Evolutionary conservation across 2,113 vertebrate species (phyloP).

Genomic region (Aspidoscelis tigris): DNA sequence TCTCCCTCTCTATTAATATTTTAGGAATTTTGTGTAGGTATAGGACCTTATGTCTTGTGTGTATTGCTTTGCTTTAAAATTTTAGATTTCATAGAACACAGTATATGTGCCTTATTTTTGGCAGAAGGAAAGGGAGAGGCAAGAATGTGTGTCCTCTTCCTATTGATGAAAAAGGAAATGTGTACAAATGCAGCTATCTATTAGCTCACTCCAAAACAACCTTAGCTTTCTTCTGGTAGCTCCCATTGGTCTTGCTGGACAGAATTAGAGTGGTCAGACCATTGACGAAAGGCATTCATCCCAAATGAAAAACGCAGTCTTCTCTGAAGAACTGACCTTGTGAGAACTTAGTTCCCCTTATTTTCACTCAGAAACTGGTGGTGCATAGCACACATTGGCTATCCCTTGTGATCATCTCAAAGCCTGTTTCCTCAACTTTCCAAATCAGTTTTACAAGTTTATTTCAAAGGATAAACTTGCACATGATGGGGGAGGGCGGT

Average conservation of each 20-base stretch:
- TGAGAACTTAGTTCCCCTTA: neutral
- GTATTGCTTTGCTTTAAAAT: too few relatives aligned
- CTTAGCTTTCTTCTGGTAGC: constrained; percentile 6
- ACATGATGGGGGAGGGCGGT: too few relatives aligned
- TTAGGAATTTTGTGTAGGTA: too few relatives aligned
- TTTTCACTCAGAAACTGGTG: neutral
- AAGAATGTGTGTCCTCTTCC: constrained; percentile 3
- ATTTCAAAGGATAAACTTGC: neutral
- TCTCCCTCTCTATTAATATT: too few relatives aligned
- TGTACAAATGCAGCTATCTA: neutral
- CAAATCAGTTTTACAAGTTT: neutral
- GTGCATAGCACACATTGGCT: neutral
- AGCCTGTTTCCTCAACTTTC: neutral
- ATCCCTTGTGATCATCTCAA: neutral
- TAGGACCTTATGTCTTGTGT: too few relatives aligned
- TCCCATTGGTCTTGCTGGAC: neutral
- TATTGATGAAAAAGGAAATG: constrained; percentile 7
- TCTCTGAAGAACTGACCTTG: neutral
- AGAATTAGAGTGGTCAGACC: constrained; percentile 7
- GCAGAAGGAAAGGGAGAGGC: neutral
- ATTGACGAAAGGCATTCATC: neutral
- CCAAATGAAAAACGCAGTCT: neutral
- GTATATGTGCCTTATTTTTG: neutral
- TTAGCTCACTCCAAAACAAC: neutral
- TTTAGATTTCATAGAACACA: neutral